Conservation (phyloP, 1,140 invertebrate species). For the Caenorhabditis tropicalis region DNA sequence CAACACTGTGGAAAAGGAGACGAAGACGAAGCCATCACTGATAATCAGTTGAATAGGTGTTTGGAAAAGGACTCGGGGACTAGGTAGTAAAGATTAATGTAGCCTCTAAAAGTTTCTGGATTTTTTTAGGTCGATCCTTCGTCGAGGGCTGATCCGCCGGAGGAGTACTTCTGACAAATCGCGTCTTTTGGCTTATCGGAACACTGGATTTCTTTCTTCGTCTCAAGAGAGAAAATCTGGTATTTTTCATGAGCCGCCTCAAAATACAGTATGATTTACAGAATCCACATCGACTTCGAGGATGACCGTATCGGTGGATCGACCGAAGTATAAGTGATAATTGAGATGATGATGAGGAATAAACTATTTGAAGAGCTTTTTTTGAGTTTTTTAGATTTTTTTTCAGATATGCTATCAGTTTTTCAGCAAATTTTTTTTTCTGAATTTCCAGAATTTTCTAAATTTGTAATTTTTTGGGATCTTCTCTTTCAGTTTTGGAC, state of each 20-base stretch:
- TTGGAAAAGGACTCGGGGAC: neutral
- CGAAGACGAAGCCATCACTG: constrained; percentile 23
- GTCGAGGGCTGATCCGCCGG: neutral
- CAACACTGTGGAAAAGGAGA: neutral
- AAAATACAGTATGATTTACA: neutral
- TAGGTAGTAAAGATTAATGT: neutral
- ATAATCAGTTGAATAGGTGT: constrained; percentile 12
- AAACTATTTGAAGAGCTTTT: too few species aligned
- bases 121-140: neutral
- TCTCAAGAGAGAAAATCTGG: constrained; percentile 9
- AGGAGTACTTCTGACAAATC: constrained; percentile 4
- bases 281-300: neutral
- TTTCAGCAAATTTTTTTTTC: too few species aligned
- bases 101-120: too few species aligned
- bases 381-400: too few species aligned
- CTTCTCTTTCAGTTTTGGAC: too few species aligned
- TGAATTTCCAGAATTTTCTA: too few species aligned
- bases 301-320: constrained; percentile 29
- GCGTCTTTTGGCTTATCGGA: neutral
- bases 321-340: constrained; percentile 11
- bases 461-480: too few species aligned
- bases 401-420: too few species aligned
- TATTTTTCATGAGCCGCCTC: neutral
- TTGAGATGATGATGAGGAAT: too few species aligned
- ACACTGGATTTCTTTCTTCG: neutral